Evolutionary conservation across 2,113 vertebrate genomes (phyloP), one percentile per base, ranked within the genome.

Genomic region (Oncorhynchus mykiss): DNA sequence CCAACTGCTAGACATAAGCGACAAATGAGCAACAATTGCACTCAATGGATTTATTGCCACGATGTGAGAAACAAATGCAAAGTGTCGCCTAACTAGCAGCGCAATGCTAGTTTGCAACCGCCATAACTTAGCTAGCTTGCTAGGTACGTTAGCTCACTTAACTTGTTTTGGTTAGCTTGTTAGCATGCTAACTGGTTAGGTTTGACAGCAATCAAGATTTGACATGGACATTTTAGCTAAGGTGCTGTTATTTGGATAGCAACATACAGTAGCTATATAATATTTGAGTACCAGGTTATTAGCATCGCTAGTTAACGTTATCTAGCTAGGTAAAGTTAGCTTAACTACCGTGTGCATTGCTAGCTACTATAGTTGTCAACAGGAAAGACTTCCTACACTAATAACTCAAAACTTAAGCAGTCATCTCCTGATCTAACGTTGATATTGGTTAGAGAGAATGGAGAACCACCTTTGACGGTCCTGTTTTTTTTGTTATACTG

Each of bases 1-100:
- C 29, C 29, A 73, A 62, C 5, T 31, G 25, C n/a, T 31, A 54
- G 16, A 71, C 20, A 54, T 8, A 29, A n/a, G 67, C 48, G 34
- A 54, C 14, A n/a, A 64, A 60, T 14, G 48, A 54, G n/a, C 20
- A 13, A 31, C 2, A 67, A 29, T 18, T 65, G 66, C 39, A 29
- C 49, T 20, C 25, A 51, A 27, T 27, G 57, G n/a, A 48, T 14
- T 5, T 24, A 11, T 34, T 24, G 73, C 57, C 64, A 83, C 39
- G 24, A 79, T 77, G 77, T 76, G 67, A 70, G 39, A 25, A 51
- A 78, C 34, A 49, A 59, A n/a, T 13, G 45, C 45, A 54, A 51
- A 74, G 13, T 51, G 64, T 68, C 48, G 65, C 71, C 31, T 12
- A n/a, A 48, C 8, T 18, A 48, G 60, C 64, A 67, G n/a, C 62